Conservation (phyloP, 2,888 invertebrate species). For the Tipula helvola region DNA sequence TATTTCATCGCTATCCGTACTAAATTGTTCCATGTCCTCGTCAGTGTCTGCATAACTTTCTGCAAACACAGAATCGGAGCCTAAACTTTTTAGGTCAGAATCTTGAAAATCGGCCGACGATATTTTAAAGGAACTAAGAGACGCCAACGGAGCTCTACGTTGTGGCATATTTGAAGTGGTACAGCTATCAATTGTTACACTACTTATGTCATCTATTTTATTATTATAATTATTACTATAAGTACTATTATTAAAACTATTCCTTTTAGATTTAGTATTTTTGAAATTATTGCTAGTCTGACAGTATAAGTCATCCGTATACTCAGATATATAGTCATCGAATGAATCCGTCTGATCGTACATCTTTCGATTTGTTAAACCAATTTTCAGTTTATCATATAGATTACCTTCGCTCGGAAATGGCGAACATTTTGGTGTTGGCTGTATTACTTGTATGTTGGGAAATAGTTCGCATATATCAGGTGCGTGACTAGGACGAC, state of each 20-base stretch:
- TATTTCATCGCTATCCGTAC: slow-evolving; percentile 64
- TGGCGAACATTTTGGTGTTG: slow-evolving; percentile 74
- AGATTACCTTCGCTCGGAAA: slow-evolving; percentile 53
- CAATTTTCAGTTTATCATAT: slow-evolving; percentile 28
- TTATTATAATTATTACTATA: slow-evolving; percentile 25
- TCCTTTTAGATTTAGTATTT: slow-evolving; percentile 14
- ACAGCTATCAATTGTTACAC: slow-evolving; percentile 17
- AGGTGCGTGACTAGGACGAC: slow-evolving; percentile 17
- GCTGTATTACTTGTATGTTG: slow-evolving; percentile 58
- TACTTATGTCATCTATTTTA: slow-evolving; percentile 26
- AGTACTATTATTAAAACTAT: slow-evolving; percentile 12
- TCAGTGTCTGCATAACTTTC: slow-evolving; percentile 63
- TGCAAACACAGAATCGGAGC: slow-evolving; percentile 69
- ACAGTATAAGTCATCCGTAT: not conserved
- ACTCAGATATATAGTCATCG: slow-evolving; percentile 9
- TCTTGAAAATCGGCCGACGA: slow-evolving; percentile 54
- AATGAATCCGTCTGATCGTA: not conserved
- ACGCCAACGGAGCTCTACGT: slow-evolving; percentile 63
- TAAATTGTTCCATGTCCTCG: slow-evolving; percentile 72
- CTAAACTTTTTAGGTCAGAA: slow-evolving; percentile 55
- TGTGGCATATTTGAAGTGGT: slow-evolving; percentile 26
- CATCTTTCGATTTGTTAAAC: slow-evolving; percentile 10
- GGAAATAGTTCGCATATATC: slow-evolving; percentile 45
- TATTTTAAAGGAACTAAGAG: slow-evolving; percentile 64
- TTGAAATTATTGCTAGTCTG: slow-evolving; percentile 15